Base-by-base conservation (phyloP, 2,797 vertebrate species). In the Anabacerthia variegaticeps region DNA sequence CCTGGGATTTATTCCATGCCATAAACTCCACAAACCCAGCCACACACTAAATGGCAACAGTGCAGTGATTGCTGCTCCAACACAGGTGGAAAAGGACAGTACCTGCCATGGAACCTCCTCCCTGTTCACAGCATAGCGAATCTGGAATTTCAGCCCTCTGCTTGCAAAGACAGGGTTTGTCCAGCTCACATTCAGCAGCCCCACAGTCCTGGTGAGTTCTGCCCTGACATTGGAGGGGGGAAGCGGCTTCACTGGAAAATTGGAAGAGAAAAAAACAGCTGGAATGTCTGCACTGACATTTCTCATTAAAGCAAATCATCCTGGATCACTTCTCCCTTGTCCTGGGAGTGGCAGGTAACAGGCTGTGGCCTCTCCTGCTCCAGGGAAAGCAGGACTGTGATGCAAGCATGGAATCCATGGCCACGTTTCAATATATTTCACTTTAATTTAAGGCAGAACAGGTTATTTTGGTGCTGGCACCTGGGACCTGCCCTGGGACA, bases 201-300 rank as follows among this genome's bases (percentile, higher is more conserved):
- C 98, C 8, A 75, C 90, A 13, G 97, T 97, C 77, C 55, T 93
- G 79, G 94, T 99, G 86, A 98, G 97, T 22, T 98, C 97, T n/a
- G 99, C 99, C 88, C 83, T 94, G 49, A 99, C 93, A 5, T 62
- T 95, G 19, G 95, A 97, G 27, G 99, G 98, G 85, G 98, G 82
- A 65, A 98, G 96, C 1, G 98, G 99, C 96, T 99, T 99, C 77
- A 99, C 99, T 99, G 93, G 69, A 91, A 97, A 97, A 74, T 28
- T 9, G 58, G 92, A 94, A 67, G 61, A 10, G 71, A 14, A 8
- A 8, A 4, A 7, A 4, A 11, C 24, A 0, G 28, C 52, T 83
- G 10, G 34, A 48, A 9, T 8, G 37, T 19, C 59, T 69, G 77
- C 26, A 32, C 15, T 49, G 49, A 65, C 27, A 49, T 59, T 43